Conservation (phyloP, 2,888 invertebrate species). For the Acanthoscelides obtectus region DNA sequence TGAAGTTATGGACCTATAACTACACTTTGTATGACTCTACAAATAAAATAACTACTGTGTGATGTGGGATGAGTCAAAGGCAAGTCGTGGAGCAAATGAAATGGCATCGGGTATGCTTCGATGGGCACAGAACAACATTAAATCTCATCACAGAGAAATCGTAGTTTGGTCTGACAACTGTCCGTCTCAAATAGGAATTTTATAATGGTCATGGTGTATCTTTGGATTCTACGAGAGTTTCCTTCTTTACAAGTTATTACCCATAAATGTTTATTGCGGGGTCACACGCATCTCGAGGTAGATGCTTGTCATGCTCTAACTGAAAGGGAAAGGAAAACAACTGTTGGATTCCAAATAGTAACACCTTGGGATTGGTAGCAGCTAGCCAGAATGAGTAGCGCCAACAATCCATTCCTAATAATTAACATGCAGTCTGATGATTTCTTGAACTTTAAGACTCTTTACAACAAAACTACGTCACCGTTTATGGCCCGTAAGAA, state of each 20-base stretch:
- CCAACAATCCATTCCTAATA: conserved; percentile 11
- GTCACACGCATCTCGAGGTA: conserved; percentile 18
- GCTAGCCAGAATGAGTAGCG: conserved; percentile 17
- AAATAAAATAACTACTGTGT: too few species aligned
- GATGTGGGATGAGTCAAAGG: too few species aligned
- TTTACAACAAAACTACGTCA: too few species aligned
- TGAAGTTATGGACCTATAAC: conserved; percentile 3
- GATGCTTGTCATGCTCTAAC: conserved; percentile 14
- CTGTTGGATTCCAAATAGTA: too few species aligned
- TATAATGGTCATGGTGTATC: background rate
- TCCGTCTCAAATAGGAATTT: conserved; percentile 1
- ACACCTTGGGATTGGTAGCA: too few species aligned
- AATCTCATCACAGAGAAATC: background rate
- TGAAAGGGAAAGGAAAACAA: conserved; percentile 12
- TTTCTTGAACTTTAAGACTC: conserved; percentile 10
- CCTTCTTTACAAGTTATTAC: conserved; percentile 15
- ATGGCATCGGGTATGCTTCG: background rate
- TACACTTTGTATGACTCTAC: background rate
- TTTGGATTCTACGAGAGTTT: conserved; percentile 10
- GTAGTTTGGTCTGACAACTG: background rate
- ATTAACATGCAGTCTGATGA: conserved; percentile 13
- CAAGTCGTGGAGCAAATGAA: too few species aligned
- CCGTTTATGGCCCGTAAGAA: conserved; percentile 3
- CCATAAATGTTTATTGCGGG: conserved; percentile 17
- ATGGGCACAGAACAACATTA: conserved; percentile 1